These are phyloP conservation scores for Acronicta aceris DNA, from an alignment of 2,888 invertebrate species.

Conservation along the genomic window DNA sequence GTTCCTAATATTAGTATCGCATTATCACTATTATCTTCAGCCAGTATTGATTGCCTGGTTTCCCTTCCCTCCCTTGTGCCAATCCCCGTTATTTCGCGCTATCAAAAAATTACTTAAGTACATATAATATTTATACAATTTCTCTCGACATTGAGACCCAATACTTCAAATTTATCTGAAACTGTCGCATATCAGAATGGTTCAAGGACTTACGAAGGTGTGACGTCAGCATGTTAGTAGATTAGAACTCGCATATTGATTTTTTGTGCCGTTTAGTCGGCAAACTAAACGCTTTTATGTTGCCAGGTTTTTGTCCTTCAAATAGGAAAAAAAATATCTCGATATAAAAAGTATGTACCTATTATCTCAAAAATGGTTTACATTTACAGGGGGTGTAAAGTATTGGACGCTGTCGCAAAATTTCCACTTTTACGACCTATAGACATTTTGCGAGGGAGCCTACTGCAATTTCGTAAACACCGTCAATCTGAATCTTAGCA, in stretches of 20 bases:
- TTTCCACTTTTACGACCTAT: no score
- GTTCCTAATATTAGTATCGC: no score
- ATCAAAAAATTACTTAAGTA: not conserved
- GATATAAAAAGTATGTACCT: no score
- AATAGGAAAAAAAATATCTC: not conserved
- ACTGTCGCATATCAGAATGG: conserved; percentile 6
- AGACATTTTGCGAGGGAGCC: no score
- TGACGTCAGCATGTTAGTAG: conserved; percentile 33
- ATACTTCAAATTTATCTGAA: conserved; percentile 5
- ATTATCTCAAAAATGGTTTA: no score
- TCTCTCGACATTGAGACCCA: not conserved
- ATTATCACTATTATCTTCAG: not conserved
- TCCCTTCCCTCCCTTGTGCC: not conserved
- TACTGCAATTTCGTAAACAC: no score
- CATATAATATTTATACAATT: not conserved
- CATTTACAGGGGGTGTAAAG: no score
- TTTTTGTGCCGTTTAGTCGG: not conserved
- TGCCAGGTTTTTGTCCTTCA: not conserved
- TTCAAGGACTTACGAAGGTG: conserved; percentile 27
- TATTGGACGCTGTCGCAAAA: no score
- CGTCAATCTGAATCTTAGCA: no score
- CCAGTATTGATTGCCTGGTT: not conserved
- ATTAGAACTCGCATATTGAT: conserved; percentile 26
- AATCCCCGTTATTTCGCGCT: not conserved
- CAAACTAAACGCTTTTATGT: not conserved